A percentile compares a stretch with the other conserved stretches of the same genome.
Evolutionary conservation across 2,797 vertebrate species (phyloP).

Genomic region (Enteromius mattozi): DNA sequence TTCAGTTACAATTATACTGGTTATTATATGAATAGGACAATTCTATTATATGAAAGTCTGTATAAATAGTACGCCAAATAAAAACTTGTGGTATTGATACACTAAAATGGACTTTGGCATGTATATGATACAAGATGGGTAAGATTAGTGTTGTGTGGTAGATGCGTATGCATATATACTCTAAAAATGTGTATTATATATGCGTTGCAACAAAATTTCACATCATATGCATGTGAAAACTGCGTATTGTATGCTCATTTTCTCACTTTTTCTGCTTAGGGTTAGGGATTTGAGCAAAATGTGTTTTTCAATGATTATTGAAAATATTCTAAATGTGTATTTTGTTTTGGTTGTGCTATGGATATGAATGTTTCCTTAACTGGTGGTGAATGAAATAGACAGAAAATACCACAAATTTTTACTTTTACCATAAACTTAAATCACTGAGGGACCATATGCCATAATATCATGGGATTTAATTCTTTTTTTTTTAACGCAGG

Average conservation of each 20-base stretch:
- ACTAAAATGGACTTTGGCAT: too few species aligned
- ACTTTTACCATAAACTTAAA: neutral
- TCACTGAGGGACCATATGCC: neutral
- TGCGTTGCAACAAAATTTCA: too few species aligned
- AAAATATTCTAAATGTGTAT: neutral
- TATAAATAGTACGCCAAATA: too few species aligned
- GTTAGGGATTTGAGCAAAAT: neutral
- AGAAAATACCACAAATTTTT: neutral
- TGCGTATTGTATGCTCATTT: neutral
- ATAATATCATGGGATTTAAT: neutral
- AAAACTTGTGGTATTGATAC: too few species aligned
- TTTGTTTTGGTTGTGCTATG: neutral
- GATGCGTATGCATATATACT: too few species aligned
- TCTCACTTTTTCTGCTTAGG: neutral
- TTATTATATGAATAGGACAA: too few species aligned
- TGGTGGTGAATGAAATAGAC: neutral
- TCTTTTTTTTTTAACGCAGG: neutral
- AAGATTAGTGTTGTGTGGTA: too few species aligned
- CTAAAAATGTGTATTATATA: too few species aligned
- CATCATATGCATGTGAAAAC: too few species aligned
- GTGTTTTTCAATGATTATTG: neutral
- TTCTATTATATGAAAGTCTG: too few species aligned
- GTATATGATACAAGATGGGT: too few species aligned
- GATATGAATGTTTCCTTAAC: neutral
- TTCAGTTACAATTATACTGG: neutral